These are phyloP conservation scores for Ypsolopha sequella DNA, from an alignment of 2,888 invertebrate genomes.

Conservation along the genomic window DNA sequence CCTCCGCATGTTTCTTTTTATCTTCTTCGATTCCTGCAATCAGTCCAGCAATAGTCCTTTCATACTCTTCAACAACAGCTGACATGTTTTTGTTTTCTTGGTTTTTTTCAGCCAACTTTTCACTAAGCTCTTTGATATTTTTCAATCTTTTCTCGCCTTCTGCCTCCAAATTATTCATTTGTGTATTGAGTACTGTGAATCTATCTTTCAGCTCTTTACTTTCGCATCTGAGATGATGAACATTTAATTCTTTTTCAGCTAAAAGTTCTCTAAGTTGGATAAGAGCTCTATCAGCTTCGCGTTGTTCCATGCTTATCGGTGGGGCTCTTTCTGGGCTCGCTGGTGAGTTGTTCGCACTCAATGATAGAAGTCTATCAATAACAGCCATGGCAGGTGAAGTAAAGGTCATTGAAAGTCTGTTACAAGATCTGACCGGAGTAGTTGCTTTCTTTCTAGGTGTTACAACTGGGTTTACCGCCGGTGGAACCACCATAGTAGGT, in stretches of 20 bases:
- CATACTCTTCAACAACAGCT: conserved; percentile 81
- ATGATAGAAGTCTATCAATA: conserved; percentile 59
- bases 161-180: conserved; percentile 40
- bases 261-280: conserved; percentile 62
- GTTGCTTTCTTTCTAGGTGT: conserved; percentile 37
- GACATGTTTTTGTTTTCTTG: conserved; percentile 70
- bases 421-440: conserved; percentile 37
- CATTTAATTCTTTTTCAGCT: conserved; percentile 65
- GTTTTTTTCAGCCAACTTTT: conserved; percentile 45
- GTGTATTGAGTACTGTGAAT: conserved; percentile 42
- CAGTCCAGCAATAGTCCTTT: conserved; percentile 81
- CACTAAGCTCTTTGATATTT: conserved; percentile 48
- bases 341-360: conserved; percentile 45
- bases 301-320: conserved; percentile 28
- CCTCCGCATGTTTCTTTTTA: conserved; percentile 68
- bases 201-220: conserved; percentile 60
- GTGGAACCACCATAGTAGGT: conserved; percentile 59
- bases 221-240: conserved; percentile 61
- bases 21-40: conserved; percentile 80
- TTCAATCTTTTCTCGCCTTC: conserved; percentile 40
- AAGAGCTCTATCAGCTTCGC: conserved; percentile 45
- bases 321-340: conserved; percentile 29
- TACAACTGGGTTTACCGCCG: conserved; percentile 45
- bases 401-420: conserved; percentile 51
- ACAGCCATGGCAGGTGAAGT: conserved; percentile 65